A percentile compares a stretch with the other conserved stretches of the same genome.
Evolutionary conservation across 1,140 invertebrate species (phyloP).

Genomic region (Calosoma granatense): DNA sequence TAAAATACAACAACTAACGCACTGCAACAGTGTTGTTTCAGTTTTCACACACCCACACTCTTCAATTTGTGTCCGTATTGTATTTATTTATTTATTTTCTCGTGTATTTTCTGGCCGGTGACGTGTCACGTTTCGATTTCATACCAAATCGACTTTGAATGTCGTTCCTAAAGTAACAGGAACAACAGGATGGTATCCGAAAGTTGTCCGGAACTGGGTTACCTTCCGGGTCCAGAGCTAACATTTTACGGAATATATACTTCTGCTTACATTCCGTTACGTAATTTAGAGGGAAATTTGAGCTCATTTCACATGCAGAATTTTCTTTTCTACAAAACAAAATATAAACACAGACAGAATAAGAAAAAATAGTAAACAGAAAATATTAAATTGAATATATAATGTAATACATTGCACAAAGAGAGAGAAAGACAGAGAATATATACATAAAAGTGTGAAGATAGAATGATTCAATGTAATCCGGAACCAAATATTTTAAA

Average conservation of each 20-base stretch:
- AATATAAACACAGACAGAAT: slow-evolving; percentile 3
- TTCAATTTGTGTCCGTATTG: too few species aligned
- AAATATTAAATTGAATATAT: too few species aligned
- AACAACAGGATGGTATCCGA: slow-evolving; percentile 46
- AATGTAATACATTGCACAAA: too few species aligned
- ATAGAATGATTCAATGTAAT: too few species aligned
- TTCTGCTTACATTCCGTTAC: slow-evolving; percentile 44
- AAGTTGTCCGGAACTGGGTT: slow-evolving; percentile 35
- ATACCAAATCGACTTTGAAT: neutral
- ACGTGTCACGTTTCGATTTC: neutral
- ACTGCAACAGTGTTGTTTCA: too few species aligned
- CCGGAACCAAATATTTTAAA: too few species aligned
- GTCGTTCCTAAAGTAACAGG: slow-evolving; percentile 27
- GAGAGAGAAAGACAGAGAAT: too few species aligned
- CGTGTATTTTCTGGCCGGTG: neutral
- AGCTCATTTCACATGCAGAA: slow-evolving; percentile 20
- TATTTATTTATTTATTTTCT: too few species aligned
- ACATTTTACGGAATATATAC: slow-evolving; percentile 41
- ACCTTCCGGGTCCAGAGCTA: slow-evolving; percentile 34
- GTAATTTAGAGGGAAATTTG: slow-evolving; percentile 37
- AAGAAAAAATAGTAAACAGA: too few species aligned
- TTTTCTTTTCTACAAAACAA: slow-evolving; percentile 28
- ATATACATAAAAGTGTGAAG: too few species aligned
- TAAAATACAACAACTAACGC: too few species aligned
- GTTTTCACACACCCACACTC: too few species aligned